phyloP scores from a whole-genome alignment of 2,888 invertebrate species.

The Argyra leucocephala region DNA sequence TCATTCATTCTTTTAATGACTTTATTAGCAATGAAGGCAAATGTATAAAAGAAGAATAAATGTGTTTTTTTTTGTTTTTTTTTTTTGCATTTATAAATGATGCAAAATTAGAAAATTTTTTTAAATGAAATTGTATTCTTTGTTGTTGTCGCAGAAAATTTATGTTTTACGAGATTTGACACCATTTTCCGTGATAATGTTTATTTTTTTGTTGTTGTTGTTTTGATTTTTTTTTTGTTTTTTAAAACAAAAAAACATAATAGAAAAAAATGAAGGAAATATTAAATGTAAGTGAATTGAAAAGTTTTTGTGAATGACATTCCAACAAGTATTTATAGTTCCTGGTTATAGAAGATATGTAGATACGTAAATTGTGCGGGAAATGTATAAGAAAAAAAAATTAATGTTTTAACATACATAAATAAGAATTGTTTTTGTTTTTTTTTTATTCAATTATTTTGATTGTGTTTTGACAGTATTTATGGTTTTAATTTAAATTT shows the following conservation, averaged over 20 bases:
- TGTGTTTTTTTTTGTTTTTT: background rate
- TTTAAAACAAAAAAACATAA: too few relatives aligned
- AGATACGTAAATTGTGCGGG: too few relatives aligned
- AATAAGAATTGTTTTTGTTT: too few relatives aligned
- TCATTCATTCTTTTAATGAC: conserved; percentile 1
- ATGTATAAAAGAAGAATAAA: background rate
- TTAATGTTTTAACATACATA: too few relatives aligned
- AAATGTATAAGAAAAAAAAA: too few relatives aligned
- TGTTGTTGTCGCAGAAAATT: background rate
- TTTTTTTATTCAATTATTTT: too few relatives aligned
- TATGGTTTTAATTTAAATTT: too few relatives aligned
- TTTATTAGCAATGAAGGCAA: background rate
- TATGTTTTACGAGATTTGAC: background rate
- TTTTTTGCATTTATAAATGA: background rate
- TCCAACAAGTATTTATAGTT: background rate
- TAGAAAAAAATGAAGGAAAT: too few relatives aligned
- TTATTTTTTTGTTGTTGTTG: background rate
- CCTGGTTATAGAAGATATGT: background rate
- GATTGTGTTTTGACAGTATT: too few relatives aligned
- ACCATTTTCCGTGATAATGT: background rate
- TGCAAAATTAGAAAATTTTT: too few relatives aligned
- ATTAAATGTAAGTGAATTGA: too few relatives aligned
- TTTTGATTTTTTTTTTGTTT: background rate
- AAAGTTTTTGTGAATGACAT: background rate
- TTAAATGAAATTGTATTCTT: too few relatives aligned